Base-by-base conservation (phyloP, 2,797 vertebrate species). In the Myotis vivesi region DNA sequence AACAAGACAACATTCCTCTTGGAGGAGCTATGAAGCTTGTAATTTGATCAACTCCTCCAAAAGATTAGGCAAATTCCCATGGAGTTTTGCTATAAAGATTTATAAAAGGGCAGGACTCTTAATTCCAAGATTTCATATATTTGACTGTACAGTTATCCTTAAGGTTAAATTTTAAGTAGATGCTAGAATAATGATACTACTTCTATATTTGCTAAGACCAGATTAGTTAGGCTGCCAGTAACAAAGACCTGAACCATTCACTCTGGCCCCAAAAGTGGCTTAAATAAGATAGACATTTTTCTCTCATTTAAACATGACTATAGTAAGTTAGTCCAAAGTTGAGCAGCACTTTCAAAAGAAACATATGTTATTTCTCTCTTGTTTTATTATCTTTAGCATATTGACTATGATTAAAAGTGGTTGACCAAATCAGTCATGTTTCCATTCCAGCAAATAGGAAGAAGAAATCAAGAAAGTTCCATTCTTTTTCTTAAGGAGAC, bases 141-240 rank as follows among this genome's bases (percentile, higher is more conserved):
- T 36, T 85, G 10, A 75, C 66, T 84, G 23, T 41, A 80, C 55
- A 51, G 6, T 38, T 93, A 8, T 86, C 44, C 13, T 90, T 64
- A 81, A 66, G 44, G 13, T 44, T 84, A 69, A 55, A 73, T 90
- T 95, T 88, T 77, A 77, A 68, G 33, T 76, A 72, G 33, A 86
- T 51, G 77, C 85, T 33, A 59, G 76, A 93, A 76, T 91, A 62
- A 62, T 71, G 23, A 59, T 46, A 68, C 23, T 85, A 59, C 62
- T 82, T 80, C 15, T 44, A 4, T 86, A 41, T 81, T 59, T 81
- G 28, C 90, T 85, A 82, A 51, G 64, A 86, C 15, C 49, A 59
- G 10, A 3, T 59, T 77, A 10, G 4, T 59, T 76, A 79, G 36
- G 7, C 75, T 82, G 28, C 55, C 23, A 79, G 28, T 38, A 85